Conservation (phyloP, 1,140 invertebrate genomes). For the Samia ricini region DNA sequence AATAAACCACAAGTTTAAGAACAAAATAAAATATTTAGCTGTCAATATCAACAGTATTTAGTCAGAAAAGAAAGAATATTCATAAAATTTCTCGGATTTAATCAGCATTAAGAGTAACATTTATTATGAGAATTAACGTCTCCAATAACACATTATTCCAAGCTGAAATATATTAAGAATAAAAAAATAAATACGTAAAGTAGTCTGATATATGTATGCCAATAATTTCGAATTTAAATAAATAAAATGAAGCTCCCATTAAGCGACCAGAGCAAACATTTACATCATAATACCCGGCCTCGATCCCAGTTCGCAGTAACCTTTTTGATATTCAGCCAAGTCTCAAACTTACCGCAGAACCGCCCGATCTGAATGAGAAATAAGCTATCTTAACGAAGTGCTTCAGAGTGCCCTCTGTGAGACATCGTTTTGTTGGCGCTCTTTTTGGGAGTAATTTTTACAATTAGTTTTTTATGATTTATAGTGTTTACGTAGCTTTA, state of each 20-base stretch:
- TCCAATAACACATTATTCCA: no score
- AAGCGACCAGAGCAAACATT: slow-evolving; percentile 4
- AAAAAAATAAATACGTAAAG: no score
- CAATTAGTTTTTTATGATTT: neutral
- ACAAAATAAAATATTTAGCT: no score
- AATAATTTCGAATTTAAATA: neutral
- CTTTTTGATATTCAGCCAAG: slow-evolving; percentile 11
- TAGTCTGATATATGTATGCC: no score
- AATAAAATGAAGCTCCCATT: slow-evolving; percentile 2
- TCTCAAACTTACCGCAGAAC: slow-evolving; percentile 10
- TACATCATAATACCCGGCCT: slow-evolving; percentile 4
- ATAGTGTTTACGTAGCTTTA: no score
- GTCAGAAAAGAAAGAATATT: no score
- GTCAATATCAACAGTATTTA: no score
- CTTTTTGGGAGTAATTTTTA: neutral
- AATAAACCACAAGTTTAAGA: no score
- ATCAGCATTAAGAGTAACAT: no score
- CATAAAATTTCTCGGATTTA: no score
- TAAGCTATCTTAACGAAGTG: slow-evolving; percentile 13
- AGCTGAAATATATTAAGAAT: no score
- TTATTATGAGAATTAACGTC: no score
- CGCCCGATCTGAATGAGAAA: slow-evolving; percentile 7
- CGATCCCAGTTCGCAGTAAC: slow-evolving; percentile 1
- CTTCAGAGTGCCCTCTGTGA: neutral
- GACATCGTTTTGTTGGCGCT: neutral